Base-by-base conservation (phyloP, 2,888 invertebrate species). In the Caenorhabditis zanzibari region DNA sequence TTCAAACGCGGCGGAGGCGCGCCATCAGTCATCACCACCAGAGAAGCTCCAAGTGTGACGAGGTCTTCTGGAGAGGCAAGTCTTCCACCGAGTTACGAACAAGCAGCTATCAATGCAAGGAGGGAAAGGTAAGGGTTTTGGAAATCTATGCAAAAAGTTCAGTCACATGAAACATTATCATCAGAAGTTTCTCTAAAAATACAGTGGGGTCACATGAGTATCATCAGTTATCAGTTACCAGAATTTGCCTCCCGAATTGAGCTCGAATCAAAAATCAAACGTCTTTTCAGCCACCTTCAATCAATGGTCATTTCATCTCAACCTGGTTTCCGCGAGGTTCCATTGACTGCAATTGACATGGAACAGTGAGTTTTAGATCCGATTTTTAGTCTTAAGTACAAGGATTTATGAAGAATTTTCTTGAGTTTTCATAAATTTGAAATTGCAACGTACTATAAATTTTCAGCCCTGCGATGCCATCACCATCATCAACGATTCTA, bases 1-100 rank as follows among this genome's bases (percentile, higher is more conserved):
- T 82, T 82, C 68, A 82, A 82, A 54, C 28, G 73, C n/a, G 77
- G 71, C 6, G 81, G 75, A 22, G 69, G 71, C 9, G 5, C 59
- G 22, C 81, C 81, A 58, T 44, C 69, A 2, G 71, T 76, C 4
- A 56, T 76, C 56, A 75, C 81, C 9, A 81, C 81, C 12, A 22
- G 69, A 19, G 64, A 75, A 28, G 63, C 75, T 49, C 75, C 81
- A 10, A 71, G 71, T 54, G 68, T 68, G 19, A 73, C 80, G 5
- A 72, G 58, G 32, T 72, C 79, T 38, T 72, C 79, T 19, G 72
- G 73, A 66, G 81, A 74, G 24, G 66, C 49, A 4, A 61, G 66
- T 16, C 54, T 74, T 10, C 81, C 81, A 4, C 81, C 81, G n/a
- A 69, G 69, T 26, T 81, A 81, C 41, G 74, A 74, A 44, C 81